Evolutionary conservation across 2,888 invertebrate species (phyloP).

Genomic region (Exocentrus adspersus): DNA sequence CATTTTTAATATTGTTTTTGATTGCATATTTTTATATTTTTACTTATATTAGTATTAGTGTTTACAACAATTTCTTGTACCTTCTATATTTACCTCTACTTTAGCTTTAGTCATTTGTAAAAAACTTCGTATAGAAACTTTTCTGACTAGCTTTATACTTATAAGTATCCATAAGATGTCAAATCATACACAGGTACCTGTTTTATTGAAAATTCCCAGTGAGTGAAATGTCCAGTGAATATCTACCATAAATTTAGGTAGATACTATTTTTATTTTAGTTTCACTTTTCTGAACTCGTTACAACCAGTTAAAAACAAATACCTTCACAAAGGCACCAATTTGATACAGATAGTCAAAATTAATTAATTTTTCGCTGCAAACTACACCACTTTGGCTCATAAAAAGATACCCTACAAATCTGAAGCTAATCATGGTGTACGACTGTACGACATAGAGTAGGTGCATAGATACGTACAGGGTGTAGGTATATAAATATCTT

Average conservation of each 20-base stretch:
- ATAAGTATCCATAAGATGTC: too few relatives aligned
- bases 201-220: conserved; percentile 11
- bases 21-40: conserved; percentile 58
- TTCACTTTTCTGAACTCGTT: too few relatives aligned
- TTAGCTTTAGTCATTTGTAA: conserved; percentile 14
- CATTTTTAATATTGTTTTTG: conserved; percentile 56
- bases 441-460: too few relatives aligned
- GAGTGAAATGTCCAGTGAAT: conserved; percentile 18
- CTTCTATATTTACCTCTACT: conserved; percentile 50
- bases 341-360: too few relatives aligned
- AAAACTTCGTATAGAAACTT: conserved; percentile 23
- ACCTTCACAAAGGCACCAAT: too few relatives aligned
- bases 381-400: too few relatives aligned
- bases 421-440: too few relatives aligned
- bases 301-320: too few relatives aligned
- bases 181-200: conserved; percentile 29
- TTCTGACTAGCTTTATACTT: neutral
- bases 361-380: too few relatives aligned
- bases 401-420: too few relatives aligned
- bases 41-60: conserved; percentile 44
- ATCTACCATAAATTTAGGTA: neutral
- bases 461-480: too few relatives aligned
- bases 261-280: neutral
- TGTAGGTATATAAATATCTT: too few relatives aligned
- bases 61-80: conserved; percentile 52